phyloP scores from a whole-genome alignment of 1,140 invertebrate genomes.

The Lasioglossum albipes region DNA sequence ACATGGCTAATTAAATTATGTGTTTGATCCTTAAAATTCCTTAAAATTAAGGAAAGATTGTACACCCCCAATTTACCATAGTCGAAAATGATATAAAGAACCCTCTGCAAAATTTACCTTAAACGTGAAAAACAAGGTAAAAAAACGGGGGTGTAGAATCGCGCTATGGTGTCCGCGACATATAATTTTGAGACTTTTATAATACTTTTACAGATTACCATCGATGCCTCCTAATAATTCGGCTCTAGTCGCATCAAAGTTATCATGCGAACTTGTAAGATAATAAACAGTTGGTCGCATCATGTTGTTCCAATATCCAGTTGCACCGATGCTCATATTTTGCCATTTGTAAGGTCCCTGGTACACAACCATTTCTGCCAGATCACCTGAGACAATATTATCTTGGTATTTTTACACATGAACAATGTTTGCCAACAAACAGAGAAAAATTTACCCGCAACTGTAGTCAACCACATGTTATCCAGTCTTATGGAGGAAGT shows the following conservation, averaged over 20 bases:
- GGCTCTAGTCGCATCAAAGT: constrained; percentile 84
- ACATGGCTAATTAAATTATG: background rate
- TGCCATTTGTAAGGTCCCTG: constrained; percentile 80
- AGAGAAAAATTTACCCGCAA: constrained; percentile 78
- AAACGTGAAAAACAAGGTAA: too few relatives aligned
- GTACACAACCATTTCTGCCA: constrained; percentile 83
- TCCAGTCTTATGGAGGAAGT: constrained; percentile 73
- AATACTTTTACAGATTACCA: constrained; percentile 76
- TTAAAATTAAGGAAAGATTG: too few relatives aligned
- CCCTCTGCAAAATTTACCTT: too few relatives aligned
- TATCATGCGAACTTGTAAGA: constrained; percentile 75
- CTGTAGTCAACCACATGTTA: constrained; percentile 82
- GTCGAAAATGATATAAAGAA: too few relatives aligned
- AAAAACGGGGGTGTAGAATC: too few relatives aligned
- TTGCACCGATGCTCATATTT: constrained; percentile 79
- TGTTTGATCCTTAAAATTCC: background rate
- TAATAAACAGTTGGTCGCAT: constrained; percentile 82
- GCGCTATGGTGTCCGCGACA: too few relatives aligned
- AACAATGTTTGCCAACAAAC: background rate
- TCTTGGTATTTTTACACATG: too few relatives aligned
- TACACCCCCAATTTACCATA: too few relatives aligned
- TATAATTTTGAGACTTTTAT: constrained; percentile 1
- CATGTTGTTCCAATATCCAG: constrained; percentile 85
- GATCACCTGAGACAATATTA: constrained; percentile 79
- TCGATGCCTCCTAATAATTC: constrained; percentile 85